Base-by-base conservation (phyloP, 2,888 invertebrate genomes). In the Cryptocephalus moraei region DNA sequence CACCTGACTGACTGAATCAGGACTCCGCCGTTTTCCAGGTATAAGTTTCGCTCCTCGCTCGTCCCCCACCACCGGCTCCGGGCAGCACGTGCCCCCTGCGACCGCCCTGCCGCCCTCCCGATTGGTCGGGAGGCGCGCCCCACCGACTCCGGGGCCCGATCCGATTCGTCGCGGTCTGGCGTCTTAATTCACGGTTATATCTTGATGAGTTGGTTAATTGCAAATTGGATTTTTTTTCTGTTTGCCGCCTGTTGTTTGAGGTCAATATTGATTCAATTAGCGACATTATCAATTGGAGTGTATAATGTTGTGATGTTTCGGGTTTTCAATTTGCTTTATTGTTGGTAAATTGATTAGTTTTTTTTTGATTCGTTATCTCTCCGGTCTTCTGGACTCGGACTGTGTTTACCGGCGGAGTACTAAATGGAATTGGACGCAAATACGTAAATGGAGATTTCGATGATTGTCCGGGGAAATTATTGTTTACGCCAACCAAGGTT, bases 1-100 rank as follows among this genome's bases (percentile, higher is more conserved):
- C 62, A 64, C 64, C 62, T 63, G 61, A 64, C 64, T 64, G 62
- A 62, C 22, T 22, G 22, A 22, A 22, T 22, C 22, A 22, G 22
- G 2, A 61, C 50, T 54, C 52, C 45, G 56, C 56, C 47, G 57
- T 58, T 60, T 53, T 56, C 60, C 59, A 61, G 61, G 61, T 64
- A 62, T 61, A 60, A 56, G 54, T 56, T 57, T 51, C 52, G 49
- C 47, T 51, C 56, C 54, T 36, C 36, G 11, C n/a, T 8, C 42
- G 49, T 47, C 47, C 58, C 57, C 59, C 57, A 52, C 57, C 57
- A 55, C 44, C 38, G 46, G 34, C 49, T 45, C 43, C 40, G 45
- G 48, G 55, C 52, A 56, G 51, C 64, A 63, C 64, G 63, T 64
- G 64, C 61, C 34, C 32, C 11, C 36, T 31, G 34, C 9, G 13